Base-by-base conservation (phyloP, 2,113 vertebrate species). In the Sinosuthora webbiana region DNA sequence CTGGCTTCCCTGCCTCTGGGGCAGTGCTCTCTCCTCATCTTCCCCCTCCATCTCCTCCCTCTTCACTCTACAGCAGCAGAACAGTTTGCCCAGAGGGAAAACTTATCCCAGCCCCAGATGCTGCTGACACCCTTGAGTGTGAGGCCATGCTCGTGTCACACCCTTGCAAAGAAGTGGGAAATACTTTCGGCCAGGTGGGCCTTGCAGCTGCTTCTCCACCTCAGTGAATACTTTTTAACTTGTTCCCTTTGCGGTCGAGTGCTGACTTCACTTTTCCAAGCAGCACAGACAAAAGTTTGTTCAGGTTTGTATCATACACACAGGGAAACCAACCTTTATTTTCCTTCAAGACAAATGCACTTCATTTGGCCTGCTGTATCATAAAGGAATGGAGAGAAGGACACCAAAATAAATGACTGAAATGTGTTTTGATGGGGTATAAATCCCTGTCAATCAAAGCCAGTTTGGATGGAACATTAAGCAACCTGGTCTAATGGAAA, bases 91-190 rank as follows among this genome's bases (percentile, higher is more conserved):
- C 50, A 0, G 2, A 50, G 45, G 23, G 37, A 65, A 60, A 74
- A 37, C 13, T 42, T 65, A 50, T 74, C 55, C 81, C 57, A 74
- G 37, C 19, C 33, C 20, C 78, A 69, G 31, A 16, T 35, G 44
- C 28, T 67, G 37, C 15, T 7, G 1, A 13, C 16, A 47, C 35
- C 30, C 45, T 41, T 0, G 0, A n/a, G 27, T 45, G 41, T 11
- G 42, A 87, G 45, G 22, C 45, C 20, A 0, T 3, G 7, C 52
- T 76, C 15, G 3, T 21, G 53, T 41, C 10, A 0, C 7, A 52
- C 4, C 6, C 9, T 65, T 37, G 8, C 28, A 70, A 80, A 75
- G 30, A 52, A 80, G 4, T 25, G 7, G 41, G 77, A 91, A 77
- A n/a, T 2, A 7, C 15, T 64, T 70, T 3, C 57, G 53, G 13